Evolutionary conservation across 2,888 invertebrate species (phyloP).

Genomic region (Mylabris sibirica): DNA sequence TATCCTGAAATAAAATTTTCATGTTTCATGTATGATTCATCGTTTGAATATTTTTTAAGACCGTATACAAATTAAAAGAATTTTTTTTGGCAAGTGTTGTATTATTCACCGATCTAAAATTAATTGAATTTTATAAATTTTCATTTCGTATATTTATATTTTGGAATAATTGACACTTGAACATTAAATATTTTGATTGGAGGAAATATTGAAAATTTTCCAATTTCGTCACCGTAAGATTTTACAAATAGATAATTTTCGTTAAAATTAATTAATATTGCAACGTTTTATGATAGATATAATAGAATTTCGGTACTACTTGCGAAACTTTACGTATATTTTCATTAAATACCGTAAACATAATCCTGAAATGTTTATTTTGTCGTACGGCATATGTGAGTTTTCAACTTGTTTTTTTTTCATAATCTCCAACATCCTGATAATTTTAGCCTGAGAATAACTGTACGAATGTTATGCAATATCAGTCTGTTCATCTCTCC

Average conservation of each 20-base stretch:
- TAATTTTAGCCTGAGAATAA: conserved; percentile 6
- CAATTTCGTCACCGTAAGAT: neutral
- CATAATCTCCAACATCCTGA: neutral
- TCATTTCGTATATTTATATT: neutral
- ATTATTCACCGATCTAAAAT: conserved; percentile 48
- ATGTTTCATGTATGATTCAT: conserved; percentile 45
- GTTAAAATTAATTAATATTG: neutral
- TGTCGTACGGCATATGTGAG: conserved; percentile 31
- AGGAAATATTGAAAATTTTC: neutral
- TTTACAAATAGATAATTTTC: neutral
- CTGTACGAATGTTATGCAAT: neutral
- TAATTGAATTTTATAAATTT: conserved; percentile 20
- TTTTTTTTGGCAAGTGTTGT: conserved; percentile 41
- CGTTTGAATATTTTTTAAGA: conserved; percentile 32
- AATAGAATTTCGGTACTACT: neutral
- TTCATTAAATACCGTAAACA: neutral
- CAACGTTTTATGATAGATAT: neutral
- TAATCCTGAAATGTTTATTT: conserved; percentile 30
- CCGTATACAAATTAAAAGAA: conserved; percentile 34
- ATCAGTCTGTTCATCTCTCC: neutral
- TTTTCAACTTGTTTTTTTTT: conserved; percentile 21
- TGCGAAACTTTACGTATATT: neutral
- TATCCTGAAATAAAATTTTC: conserved; percentile 30
- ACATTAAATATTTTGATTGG: neutral
- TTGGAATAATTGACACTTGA: neutral